phyloP scores from a whole-genome alignment of 2,888 invertebrate genomes.

The Sthenelais limicola region DNA sequence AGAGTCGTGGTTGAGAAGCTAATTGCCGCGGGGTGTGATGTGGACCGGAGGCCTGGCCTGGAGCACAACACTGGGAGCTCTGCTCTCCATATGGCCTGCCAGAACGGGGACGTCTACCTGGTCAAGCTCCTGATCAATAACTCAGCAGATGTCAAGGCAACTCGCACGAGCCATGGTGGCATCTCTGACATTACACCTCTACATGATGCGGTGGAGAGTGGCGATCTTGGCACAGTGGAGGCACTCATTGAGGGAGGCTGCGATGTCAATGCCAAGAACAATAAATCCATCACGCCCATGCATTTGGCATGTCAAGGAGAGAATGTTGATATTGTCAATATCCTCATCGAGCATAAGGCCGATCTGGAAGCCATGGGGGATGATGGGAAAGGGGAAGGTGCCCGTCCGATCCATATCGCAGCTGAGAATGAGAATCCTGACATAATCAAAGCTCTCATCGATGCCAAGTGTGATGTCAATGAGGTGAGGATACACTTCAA shows the following conservation, averaged over 20 bases:
- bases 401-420: slow-evolving; percentile 46
- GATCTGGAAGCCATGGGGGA: slow-evolving; percentile 38
- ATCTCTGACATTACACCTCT: slow-evolving; percentile 44
- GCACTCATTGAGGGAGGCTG: slow-evolving; percentile 43
- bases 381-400: slow-evolving; percentile 43
- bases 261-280: slow-evolving; percentile 44
- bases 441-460: slow-evolving; percentile 39
- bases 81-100: slow-evolving; percentile 45
- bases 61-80: slow-evolving; percentile 42
- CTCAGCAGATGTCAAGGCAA: slow-evolving; percentile 42
- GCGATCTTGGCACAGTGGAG: slow-evolving; percentile 43
- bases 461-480: slow-evolving; percentile 43
- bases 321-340: slow-evolving; percentile 39
- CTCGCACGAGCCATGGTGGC: slow-evolving; percentile 26
- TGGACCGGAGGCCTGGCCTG: slow-evolving; percentile 18
- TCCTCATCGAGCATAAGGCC: slow-evolving; percentile 43
- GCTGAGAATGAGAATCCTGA: slow-evolving; percentile 44
- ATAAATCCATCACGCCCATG: slow-evolving; percentile 44
- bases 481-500: slow-evolving; percentile 39
- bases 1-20: slow-evolving; percentile 29
- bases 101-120: slow-evolving; percentile 44
- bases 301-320: slow-evolving; percentile 45
- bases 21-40: slow-evolving; percentile 36
- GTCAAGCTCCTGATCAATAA: slow-evolving; percentile 45
- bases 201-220: slow-evolving; percentile 48